These are phyloP conservation scores for Leptocoma aspasia DNA, from an alignment of 2,113 vertebrate genomes.

Conservation along the genomic window DNA sequence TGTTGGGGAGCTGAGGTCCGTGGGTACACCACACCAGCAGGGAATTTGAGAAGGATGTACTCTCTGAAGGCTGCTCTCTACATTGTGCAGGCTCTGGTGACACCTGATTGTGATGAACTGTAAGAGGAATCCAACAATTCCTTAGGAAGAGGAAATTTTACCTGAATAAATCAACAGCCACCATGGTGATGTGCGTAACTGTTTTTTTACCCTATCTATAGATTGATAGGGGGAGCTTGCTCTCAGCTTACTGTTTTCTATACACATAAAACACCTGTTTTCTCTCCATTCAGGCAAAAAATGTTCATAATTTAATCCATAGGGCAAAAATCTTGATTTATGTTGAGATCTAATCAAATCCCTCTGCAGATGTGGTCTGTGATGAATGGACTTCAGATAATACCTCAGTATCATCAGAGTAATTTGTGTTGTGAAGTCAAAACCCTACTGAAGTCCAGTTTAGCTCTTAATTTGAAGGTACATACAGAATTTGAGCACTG, in stretches of 20 bases:
- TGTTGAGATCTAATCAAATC: background rate
- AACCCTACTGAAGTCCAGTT: background rate
- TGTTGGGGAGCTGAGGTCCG: background rate
- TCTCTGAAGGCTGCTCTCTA: background rate
- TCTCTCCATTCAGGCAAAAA: background rate
- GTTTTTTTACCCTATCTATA: background rate
- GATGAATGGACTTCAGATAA: background rate
- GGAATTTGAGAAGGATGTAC: background rate
- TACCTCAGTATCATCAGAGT: background rate
- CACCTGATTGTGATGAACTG: background rate
- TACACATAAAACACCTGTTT: background rate
- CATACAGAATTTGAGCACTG: background rate
- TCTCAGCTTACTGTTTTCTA: background rate
- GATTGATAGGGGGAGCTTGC: no score
- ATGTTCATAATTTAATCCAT: background rate
- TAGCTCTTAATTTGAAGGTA: background rate
- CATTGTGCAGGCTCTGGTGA: background rate
- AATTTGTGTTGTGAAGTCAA: background rate
- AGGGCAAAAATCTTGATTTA: background rate
- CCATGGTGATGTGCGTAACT: background rate
- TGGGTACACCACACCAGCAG: accelerated
- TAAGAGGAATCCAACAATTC: background rate
- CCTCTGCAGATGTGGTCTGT: background rate
- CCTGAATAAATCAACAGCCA: background rate
- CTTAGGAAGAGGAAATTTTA: background rate